Conservation (phyloP, 2,113 vertebrate species). For the Apodemus sylvaticus region DNA sequence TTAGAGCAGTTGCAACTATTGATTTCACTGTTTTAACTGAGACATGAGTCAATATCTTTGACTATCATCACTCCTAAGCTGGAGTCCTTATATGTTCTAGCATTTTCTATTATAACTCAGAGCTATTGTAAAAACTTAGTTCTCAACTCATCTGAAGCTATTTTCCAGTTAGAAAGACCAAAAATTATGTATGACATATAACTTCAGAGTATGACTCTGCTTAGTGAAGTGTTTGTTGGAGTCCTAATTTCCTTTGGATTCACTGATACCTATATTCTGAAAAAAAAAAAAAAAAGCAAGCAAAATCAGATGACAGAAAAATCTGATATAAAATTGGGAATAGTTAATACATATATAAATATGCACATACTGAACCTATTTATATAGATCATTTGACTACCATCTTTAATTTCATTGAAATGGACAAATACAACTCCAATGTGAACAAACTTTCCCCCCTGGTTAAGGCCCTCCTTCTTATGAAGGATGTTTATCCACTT, state of each 20-base stretch:
- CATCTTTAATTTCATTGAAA: background rate
- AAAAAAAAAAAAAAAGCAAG: background rate
- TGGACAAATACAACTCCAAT: background rate
- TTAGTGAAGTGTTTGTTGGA: background rate
- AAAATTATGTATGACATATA: background rate
- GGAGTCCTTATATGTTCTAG: constrained; percentile 43
- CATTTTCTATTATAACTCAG: constrained; percentile 59
- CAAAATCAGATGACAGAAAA: background rate
- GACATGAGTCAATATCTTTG: constrained; percentile 72
- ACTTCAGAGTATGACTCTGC: background rate
- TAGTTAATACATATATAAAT: background rate
- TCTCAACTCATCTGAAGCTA: background rate
- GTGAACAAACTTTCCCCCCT: background rate
- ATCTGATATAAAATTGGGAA: background rate
- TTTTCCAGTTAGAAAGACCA: background rate
- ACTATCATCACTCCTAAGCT: constrained; percentile 69
- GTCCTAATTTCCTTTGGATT: background rate
- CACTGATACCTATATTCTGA: background rate
- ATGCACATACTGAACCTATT: background rate
- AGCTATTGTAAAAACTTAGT: constrained; percentile 33
- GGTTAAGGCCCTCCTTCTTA: no score
- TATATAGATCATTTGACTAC: background rate
- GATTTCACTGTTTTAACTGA: constrained; percentile 69
- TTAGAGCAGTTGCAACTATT: no score
- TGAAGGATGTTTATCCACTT: no score